A percentile compares a stretch with the other conserved stretches of the same genome.
phyloP scores from a whole-genome alignment of 1,140 invertebrate species.

The Lepidurus packardi region DNA sequence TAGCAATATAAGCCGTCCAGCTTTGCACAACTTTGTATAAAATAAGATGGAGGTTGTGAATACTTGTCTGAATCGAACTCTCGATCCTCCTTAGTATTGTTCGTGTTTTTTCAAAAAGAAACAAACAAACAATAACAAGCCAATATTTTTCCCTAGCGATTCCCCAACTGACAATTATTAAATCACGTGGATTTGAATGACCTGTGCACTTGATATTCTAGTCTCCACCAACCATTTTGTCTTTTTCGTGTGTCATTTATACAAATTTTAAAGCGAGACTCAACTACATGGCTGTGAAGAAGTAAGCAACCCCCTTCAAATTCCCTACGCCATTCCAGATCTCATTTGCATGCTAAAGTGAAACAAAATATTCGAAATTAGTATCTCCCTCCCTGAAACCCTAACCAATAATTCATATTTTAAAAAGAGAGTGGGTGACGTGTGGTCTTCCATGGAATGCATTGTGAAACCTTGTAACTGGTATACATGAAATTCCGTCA shows the following conservation, averaged over 20 bases:
- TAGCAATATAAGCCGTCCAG: constrained; percentile 18
- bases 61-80: neutral
- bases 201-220: constrained; percentile 15
- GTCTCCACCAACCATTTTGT: neutral
- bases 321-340: neutral
- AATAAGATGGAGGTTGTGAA: constrained; percentile 14
- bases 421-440: constrained; percentile 3
- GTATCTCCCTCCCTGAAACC: neutral
- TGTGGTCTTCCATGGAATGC: constrained; percentile 18
- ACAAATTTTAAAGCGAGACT: neutral
- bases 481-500: constrained; percentile 19
- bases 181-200: neutral
- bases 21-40: neutral
- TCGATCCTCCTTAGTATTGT: too few species aligned
- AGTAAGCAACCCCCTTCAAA: neutral
- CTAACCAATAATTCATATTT: neutral
- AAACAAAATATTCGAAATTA: neutral
- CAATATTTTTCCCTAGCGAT: neutral
- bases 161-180: neutral
- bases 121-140: neutral
- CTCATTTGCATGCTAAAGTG: neutral
- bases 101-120: too few species aligned
- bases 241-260: constrained; percentile 19
- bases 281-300: neutral
- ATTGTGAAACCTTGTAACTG: constrained; percentile 11